Percentiles rank a stretch among this genome's conserved stretches.
These are phyloP conservation scores for Lissocephala sabroskyi DNA, from an alignment of 2,888 invertebrate genomes.

Conservation along the genomic window DNA sequence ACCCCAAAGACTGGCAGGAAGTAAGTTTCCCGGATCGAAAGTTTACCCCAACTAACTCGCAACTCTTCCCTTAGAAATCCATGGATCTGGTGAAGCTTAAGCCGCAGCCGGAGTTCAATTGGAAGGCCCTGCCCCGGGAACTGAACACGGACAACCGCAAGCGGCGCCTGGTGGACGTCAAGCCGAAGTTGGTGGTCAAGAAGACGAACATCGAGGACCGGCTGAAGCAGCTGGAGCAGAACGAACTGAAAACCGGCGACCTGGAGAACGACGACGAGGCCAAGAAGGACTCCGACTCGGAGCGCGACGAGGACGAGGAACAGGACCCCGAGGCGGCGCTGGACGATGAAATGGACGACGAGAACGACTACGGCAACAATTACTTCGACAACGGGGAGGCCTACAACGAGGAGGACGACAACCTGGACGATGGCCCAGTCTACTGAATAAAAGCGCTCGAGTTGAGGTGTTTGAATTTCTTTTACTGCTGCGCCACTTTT, in stretches of 20 bases:
- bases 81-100: slow-evolving; percentile 58
- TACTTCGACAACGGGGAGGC: slow-evolving; percentile 92
- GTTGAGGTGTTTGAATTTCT: slow-evolving; percentile 19
- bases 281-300: slow-evolving; percentile 76
- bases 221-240: slow-evolving; percentile 80
- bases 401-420: slow-evolving; percentile 90
- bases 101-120: slow-evolving; percentile 70
- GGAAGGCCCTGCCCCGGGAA: slow-evolving; percentile 79
- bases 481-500: slow-evolving; percentile 49
- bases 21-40: no score
- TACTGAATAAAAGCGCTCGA: slow-evolving; percentile 71
- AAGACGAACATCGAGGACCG: slow-evolving; percentile 69
- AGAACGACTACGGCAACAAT: slow-evolving; percentile 89
- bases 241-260: slow-evolving; percentile 74
- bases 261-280: slow-evolving; percentile 75
- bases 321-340: slow-evolving; percentile 56
- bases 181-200: slow-evolving; percentile 33
- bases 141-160: slow-evolving; percentile 67
- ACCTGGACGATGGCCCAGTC: slow-evolving; percentile 86
- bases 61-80: slow-evolving; percentile 40
- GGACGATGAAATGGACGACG: slow-evolving; percentile 90
- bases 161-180: slow-evolving; percentile 34
- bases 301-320: slow-evolving; percentile 61
- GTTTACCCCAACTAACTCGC: no score
- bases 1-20: slow-evolving; percentile 43